Base-by-base conservation (phyloP, 2,888 invertebrate species). In the Melinopterus prodromus region DNA sequence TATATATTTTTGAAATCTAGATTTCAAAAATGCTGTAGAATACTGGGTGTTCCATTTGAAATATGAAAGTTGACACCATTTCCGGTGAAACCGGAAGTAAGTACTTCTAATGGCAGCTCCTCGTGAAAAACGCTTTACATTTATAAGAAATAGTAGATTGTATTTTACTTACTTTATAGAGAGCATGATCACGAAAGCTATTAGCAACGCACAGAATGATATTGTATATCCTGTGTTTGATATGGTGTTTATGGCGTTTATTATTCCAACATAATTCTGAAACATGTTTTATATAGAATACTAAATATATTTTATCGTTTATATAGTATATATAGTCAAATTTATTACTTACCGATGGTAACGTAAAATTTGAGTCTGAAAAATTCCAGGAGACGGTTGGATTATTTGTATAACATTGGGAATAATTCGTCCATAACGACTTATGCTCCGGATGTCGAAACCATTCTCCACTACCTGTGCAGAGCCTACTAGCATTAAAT, bases 171-270 rank as follows among this genome's bases (percentile, higher is more conserved):
- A 92, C 93, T 91, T 92, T 83, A 92, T 91, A 69, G 89, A 89
- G 69, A 92, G 89, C 85, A 93, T 89, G 80, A 92, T 92, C 79
- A 88, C 86, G 83, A 92, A 91, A 6, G 92, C 92, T 38, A 92
- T 89, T 74, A 92, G 84, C 69, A 93, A 88, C 0, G 92, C 91
- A 70, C 89, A 87, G 53, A 92, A 87, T 0, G 93, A 93, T 7
- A 92, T 89, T 0, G 90, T 88, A 84, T 92, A 92, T 16, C 93
- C 92, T 15, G 91, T 89, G 84, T 90, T 90, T 12, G 92, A 91
- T 79, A 92, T 90, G n/a, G 87, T 87, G 86, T 91, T 92, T 77
- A 92, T 90, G 14, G 87, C 87, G 86, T 91, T 92, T 77, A 92
- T 88, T 16, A 90, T 86, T 1, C 91, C 91, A 69, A 92, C 80